Percentiles rank a stretch among this genome's conserved stretches.
Evolutionary conservation across 2,113 vertebrate genomes (phyloP).

Genomic region (Formicarius rufipectus): DNA sequence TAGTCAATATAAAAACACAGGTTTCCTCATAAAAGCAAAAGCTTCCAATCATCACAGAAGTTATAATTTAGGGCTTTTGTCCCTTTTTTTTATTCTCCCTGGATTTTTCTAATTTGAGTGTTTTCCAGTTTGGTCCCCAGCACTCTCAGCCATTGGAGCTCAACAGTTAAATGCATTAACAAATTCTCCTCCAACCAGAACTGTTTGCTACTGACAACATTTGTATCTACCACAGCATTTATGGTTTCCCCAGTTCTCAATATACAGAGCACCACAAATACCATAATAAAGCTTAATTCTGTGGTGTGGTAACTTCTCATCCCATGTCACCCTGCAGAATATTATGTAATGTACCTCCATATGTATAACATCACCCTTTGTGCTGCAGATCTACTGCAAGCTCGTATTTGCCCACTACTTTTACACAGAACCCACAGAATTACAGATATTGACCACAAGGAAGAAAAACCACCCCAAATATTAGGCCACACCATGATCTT

Average conservation of each 20-base stretch:
- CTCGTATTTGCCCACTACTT: background rate
- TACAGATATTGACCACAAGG: background rate
- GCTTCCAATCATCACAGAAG: background rate
- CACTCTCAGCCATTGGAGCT: background rate
- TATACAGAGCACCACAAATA: conserved; percentile 7
- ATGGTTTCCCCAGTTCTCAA: background rate
- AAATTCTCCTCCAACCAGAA: background rate
- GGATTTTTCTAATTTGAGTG: background rate
- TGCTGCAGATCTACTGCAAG: background rate
- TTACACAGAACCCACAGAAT: background rate
- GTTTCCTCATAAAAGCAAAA: background rate
- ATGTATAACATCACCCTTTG: background rate
- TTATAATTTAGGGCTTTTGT: background rate
- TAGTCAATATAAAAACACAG: background rate
- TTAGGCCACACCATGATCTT: background rate
- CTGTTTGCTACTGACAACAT: background rate
- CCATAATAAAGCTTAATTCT: background rate
- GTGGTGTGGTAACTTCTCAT: background rate
- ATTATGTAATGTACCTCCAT: background rate
- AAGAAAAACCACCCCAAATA: background rate
- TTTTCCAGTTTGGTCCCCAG: background rate
- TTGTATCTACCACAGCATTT: background rate
- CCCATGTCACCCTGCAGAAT: background rate
- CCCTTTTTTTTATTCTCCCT: accelerated
- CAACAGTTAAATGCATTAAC: background rate